Percentiles rank a stretch among this genome's conserved stretches.
Evolutionary conservation across 2,113 vertebrate species (phyloP).

Genomic region (Neodon shergylaensis): DNA sequence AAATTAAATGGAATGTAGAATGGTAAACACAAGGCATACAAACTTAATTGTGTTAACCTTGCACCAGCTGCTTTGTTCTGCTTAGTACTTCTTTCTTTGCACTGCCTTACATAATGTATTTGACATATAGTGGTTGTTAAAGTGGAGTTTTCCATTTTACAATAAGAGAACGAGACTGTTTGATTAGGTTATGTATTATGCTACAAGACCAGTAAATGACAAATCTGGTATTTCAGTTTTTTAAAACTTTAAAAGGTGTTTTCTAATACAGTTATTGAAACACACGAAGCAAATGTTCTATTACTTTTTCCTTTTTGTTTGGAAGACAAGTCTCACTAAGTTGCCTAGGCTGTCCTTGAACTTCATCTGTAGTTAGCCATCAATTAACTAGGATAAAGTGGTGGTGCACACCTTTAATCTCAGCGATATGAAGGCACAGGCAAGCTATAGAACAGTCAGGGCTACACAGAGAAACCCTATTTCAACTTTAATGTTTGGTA

Average conservation of each 20-base stretch:
- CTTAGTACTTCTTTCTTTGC: background rate
- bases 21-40: background rate
- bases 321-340: background rate
- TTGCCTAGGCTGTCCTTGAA: background rate
- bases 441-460: background rate
- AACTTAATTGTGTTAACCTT: background rate
- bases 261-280: background rate
- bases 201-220: constrained; percentile 17
- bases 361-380: background rate
- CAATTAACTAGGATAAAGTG: background rate
- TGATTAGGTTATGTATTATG: constrained; percentile 1
- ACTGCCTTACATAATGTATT: background rate
- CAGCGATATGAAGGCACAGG: background rate
- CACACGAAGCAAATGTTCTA: background rate
- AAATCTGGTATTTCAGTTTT: constrained; percentile 37
- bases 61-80: background rate
- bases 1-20: background rate
- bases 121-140: constrained; percentile 14
- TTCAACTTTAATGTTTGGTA: constrained; percentile 22
- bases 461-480: background rate
- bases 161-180: constrained; percentile 13
- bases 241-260: background rate
- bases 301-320: background rate
- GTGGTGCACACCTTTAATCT: background rate
- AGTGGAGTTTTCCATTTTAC: background rate